These are phyloP conservation scores for Danionella cerebrum DNA, from an alignment of 2,113 vertebrate species.

Conservation along the genomic window DNA sequence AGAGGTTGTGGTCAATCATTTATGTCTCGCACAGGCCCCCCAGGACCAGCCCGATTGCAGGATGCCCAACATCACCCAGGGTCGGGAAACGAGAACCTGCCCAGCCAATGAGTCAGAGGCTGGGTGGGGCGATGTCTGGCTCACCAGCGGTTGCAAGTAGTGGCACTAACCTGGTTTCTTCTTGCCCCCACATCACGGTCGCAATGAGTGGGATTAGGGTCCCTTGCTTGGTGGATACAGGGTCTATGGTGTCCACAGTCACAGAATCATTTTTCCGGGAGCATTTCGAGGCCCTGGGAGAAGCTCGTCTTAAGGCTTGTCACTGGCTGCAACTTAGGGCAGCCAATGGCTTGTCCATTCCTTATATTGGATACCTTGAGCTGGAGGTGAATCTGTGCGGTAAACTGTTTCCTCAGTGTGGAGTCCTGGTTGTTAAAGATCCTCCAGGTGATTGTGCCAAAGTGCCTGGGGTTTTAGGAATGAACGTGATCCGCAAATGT, in stretches of 20 bases:
- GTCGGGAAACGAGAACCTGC: slow-evolving; percentile 23
- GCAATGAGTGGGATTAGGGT: not conserved
- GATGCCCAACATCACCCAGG: not conserved
- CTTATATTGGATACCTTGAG: not conserved
- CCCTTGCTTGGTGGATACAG: not conserved
- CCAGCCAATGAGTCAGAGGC: slow-evolving; percentile 8
- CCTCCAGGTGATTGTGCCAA: not conserved
- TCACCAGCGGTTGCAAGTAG: not conserved
- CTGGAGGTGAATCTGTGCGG: not conserved
- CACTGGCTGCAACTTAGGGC: not conserved
- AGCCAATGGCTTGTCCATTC: not conserved
- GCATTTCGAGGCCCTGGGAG: not conserved
- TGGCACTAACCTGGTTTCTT: not conserved
- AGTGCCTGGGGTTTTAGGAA: slow-evolving; percentile 14
- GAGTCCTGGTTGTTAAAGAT: slow-evolving; percentile 22
- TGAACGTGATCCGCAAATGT: slow-evolving; percentile 10
- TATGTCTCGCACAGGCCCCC: no score
- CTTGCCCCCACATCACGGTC: not conserved
- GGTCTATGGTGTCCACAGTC: not conserved
- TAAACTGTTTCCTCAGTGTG: not conserved
- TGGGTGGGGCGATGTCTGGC: not conserved
- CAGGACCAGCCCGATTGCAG: not conserved
- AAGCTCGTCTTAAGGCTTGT: not conserved
- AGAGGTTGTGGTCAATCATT: not conserved
- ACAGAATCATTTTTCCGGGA: not conserved